Base-by-base conservation (phyloP, 2,113 vertebrate genomes). In the Fukomys damarensis region DNA sequence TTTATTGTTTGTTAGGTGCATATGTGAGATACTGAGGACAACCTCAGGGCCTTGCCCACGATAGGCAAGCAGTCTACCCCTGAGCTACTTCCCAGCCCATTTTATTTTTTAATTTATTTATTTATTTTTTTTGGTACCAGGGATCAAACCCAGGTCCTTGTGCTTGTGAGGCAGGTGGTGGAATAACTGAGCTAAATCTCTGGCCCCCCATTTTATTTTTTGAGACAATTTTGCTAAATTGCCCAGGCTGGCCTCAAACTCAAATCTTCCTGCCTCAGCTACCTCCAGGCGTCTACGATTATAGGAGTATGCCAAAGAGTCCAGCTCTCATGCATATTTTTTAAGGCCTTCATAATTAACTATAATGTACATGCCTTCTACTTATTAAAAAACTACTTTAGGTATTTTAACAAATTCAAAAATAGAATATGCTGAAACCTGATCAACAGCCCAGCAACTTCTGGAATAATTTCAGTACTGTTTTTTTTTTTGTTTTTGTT, bases 331-430 rank as follows among this genome's bases (percentile, higher is more conserved):
- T 72, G 28, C 19, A 77, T n/a, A 85, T 59, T 68, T 81, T 85
- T 84, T 74, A 86, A 95, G 32, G 77, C 16, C 11, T 58, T 92
- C 41, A 86, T 89, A 92, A 96, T 70, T 41, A 95, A 89, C 5
- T 24, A 17, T 26, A 89, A 66, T 19, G 59, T 61, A 86, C 9
- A 83, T 92, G 76, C 20, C 66, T 54, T 92, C 65, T 86, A 85
- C 32, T 30, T 91, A 81, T 6, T n/a, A 41, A 77, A 88, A 19
- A 87, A 93, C 38, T 81, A 46, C 81, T 91, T 82, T 77, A 93
- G 72, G 41, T 30, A 87, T 87, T 88, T 86, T 82, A 83, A 94
- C 13, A 79, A 72, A 72, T 89, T 83, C 0, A 86, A 79, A 95
- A 86, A 30, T 30, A 96, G 0, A 95, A 83, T 80, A 80, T 28